These are phyloP conservation scores for Pogonomyrmex barbatus DNA, from an alignment of 1,140 invertebrate species.

Conservation along the genomic window DNA sequence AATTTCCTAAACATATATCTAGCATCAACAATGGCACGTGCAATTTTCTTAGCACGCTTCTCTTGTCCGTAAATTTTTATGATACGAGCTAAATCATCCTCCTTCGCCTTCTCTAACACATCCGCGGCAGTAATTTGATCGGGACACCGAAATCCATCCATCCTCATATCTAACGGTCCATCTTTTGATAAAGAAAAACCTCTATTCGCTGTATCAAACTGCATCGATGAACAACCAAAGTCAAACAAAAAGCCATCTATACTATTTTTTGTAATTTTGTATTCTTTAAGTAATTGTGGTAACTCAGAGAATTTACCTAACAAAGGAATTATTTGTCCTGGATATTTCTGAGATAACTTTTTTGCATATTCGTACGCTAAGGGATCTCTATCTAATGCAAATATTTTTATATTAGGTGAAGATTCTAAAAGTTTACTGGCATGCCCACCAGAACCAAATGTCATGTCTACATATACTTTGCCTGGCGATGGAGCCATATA, in stretches of 20 bases:
- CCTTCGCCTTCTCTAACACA: constrained; percentile 92
- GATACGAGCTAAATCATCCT: constrained; percentile 92
- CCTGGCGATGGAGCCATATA: constrained; percentile 88
- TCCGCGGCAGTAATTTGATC: constrained; percentile 93
- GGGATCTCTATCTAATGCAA: constrained; percentile 96
- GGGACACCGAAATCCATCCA: constrained; percentile 92
- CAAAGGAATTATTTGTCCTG: constrained; percentile 91
- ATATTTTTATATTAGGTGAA: constrained; percentile 87
- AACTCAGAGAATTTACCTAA: constrained; percentile 96
- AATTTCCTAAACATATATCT: constrained; percentile 93
- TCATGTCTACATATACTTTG: constrained; percentile 93
- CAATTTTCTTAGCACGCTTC: constrained; percentile 94
- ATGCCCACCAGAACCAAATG: constrained; percentile 98
- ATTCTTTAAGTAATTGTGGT: constrained; percentile 88
- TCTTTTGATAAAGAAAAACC: constrained; percentile 95
- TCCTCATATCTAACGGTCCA: constrained; percentile 97
- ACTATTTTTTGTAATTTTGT: constrained; percentile 88
- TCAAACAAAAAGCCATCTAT: constrained; percentile 97
- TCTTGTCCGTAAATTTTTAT: constrained; percentile 97
- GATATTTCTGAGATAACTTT: constrained; percentile 88
- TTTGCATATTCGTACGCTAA: constrained; percentile 90
- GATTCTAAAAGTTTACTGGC: constrained; percentile 88
- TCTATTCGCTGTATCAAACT: constrained; percentile 92
- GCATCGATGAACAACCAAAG: constrained; percentile 98
- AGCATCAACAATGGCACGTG: constrained; percentile 95